phyloP scores from a whole-genome alignment of 2,113 vertebrate genomes.

The Syrmaticus mikado region DNA sequence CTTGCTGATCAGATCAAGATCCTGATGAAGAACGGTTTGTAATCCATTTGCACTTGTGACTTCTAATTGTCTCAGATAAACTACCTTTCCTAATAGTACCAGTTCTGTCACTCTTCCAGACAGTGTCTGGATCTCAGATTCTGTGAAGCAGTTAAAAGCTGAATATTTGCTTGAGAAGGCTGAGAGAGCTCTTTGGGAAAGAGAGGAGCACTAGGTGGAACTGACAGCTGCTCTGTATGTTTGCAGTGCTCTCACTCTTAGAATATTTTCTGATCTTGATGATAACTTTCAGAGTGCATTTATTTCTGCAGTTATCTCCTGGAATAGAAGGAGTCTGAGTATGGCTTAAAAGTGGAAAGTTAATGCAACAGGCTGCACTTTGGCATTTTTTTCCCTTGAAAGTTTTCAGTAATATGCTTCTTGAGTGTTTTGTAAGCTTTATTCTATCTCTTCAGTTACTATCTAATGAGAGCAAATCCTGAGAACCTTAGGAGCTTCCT shows the following conservation, averaged over 20 bases:
- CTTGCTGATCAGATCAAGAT: slow-evolving; percentile 96
- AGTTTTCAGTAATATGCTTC: neutral
- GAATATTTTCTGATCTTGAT: neutral
- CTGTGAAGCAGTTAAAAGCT: neutral
- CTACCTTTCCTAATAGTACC: neutral
- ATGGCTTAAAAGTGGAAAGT: neutral
- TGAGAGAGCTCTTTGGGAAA: neutral
- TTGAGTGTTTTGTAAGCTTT: neutral
- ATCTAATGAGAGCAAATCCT: neutral
- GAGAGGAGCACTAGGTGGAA: neutral
- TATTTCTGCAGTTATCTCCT: neutral
- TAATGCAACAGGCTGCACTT: neutral
- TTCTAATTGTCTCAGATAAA: neutral
- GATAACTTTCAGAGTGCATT: neutral
- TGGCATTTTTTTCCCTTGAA: neutral
- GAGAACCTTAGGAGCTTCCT: neutral
- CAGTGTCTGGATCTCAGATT: neutral
- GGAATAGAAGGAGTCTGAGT: neutral
- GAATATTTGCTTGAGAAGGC: neutral
- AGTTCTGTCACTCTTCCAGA: neutral
- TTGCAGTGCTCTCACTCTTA: neutral
- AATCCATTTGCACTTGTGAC: neutral
- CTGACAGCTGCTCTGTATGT: neutral
- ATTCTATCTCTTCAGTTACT: neutral
- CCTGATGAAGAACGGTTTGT: slow-evolving; percentile 94